Evolutionary conservation across 2,888 invertebrate species (phyloP), one percentile per base, ranked within the genome.

Genomic region (Sialis fuliginosa): DNA sequence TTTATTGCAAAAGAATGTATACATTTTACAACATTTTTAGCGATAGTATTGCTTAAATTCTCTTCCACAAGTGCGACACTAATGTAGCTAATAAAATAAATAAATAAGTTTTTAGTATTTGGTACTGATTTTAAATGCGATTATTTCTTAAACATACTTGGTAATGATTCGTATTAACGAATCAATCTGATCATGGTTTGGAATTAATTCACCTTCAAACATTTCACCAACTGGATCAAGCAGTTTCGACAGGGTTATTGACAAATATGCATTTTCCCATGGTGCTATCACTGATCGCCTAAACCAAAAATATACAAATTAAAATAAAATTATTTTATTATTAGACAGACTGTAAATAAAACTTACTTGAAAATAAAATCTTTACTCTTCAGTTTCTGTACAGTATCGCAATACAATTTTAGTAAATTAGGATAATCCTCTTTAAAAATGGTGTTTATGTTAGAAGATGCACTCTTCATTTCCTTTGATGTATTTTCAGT

Each of bases 341-440:
- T 40, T 34, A 22, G 22, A 22, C 22, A 22, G 22, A 22, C 22
- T 22, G 22, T 22, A 22, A 22, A 22, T 22, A 61, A 58, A 42
- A 66, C 66, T 55, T 71, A 71, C 64, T 77, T 71, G 58, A 78
- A 72, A 49, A 67, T 66, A 50, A 77, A 72, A 53, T 70, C 64
- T 52, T 71, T 71, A 53, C 67, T 72, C 60, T 80, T 79, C 3
- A 88, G 65, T 54, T 77, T 74, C 49, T 77, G 76, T 52, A 80
- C 75, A 55, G 88, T 69, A 58, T 88, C 88, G 59, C 80, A 75
- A 62, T 82, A 87, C 54, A 82, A 74, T 57, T 85, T 79, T n/a
- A 91, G 66, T 37, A 91, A 69, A 62, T 82, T 87, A 5, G 90
- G 90, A 62, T 81, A 91, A 60, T 91, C 90, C 48, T 83, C 83